These are phyloP conservation scores for Rhagoletis pomonella DNA, from an alignment of 1,140 invertebrate species.

Conservation along the genomic window DNA sequence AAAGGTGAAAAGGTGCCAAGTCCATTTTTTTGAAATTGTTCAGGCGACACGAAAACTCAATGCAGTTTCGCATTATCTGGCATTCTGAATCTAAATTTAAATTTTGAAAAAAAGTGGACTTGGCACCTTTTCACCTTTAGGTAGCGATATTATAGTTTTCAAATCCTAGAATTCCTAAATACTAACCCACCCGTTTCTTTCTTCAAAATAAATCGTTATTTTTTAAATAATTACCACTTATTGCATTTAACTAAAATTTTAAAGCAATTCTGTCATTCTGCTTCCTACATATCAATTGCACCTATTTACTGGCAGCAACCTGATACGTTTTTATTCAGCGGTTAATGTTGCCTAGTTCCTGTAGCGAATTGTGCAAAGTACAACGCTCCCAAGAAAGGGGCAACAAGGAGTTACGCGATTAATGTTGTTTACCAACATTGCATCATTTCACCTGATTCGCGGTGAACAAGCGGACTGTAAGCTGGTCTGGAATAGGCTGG, in stretches of 20 bases:
- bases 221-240: not conserved
- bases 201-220: not conserved
- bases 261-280: no score
- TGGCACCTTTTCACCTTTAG: no score
- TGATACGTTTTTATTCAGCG: conserved; percentile 25
- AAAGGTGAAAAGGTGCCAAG: no score
- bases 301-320: not conserved
- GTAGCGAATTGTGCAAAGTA: conserved; percentile 6
- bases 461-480: not conserved
- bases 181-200: no score
- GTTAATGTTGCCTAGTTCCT: conserved; percentile 42
- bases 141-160: no score
- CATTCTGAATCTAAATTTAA: no score
- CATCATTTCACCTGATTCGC: conserved; percentile 40
- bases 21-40: no score
- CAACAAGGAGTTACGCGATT: not conserved
- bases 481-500: not conserved
- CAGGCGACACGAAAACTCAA: no score
- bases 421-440: conserved; percentile 43
- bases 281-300: not conserved
- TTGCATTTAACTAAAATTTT: no score
- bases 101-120: no score
- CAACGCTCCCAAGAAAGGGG: not conserved
- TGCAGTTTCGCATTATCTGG: no score
- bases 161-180: no score